These are phyloP conservation scores for Limenitis camilla DNA, from an alignment of 2,888 invertebrate genomes.

Conservation along the genomic window DNA sequence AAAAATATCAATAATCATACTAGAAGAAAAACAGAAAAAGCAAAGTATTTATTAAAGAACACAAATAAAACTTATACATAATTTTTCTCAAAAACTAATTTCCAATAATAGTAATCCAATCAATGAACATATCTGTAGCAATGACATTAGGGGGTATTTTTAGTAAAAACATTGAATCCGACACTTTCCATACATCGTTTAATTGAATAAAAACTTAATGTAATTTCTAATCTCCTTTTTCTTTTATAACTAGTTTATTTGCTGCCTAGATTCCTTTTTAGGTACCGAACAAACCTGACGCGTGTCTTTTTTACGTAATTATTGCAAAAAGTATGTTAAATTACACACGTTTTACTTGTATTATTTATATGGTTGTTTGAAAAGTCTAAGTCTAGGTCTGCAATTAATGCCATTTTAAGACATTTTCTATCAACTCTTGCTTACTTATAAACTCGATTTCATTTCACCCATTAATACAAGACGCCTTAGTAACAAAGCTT, in stretches of 20 bases:
- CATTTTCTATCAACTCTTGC: background rate
- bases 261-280: slow-evolving; percentile 12
- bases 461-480: background rate
- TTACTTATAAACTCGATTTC: background rate
- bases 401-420: background rate
- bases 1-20: too few relatives aligned
- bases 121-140: too few relatives aligned
- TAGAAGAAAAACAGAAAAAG: too few relatives aligned
- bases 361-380: background rate
- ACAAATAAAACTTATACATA: too few relatives aligned
- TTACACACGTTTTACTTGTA: background rate
- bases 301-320: background rate
- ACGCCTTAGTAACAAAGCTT: too few relatives aligned
- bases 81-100: too few relatives aligned
- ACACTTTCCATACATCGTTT: too few relatives aligned
- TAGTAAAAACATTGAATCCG: too few relatives aligned
- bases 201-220: too few relatives aligned
- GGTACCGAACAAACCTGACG: slow-evolving; percentile 7
- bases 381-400: background rate
- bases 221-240: background rate
- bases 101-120: too few relatives aligned
- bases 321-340: background rate
- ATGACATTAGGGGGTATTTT: too few relatives aligned
- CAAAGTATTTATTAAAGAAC: too few relatives aligned
- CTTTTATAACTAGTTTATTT: background rate